These are phyloP conservation scores for Stictocephala bisonia DNA, from an alignment of 2,888 invertebrate genomes.

Conservation along the genomic window DNA sequence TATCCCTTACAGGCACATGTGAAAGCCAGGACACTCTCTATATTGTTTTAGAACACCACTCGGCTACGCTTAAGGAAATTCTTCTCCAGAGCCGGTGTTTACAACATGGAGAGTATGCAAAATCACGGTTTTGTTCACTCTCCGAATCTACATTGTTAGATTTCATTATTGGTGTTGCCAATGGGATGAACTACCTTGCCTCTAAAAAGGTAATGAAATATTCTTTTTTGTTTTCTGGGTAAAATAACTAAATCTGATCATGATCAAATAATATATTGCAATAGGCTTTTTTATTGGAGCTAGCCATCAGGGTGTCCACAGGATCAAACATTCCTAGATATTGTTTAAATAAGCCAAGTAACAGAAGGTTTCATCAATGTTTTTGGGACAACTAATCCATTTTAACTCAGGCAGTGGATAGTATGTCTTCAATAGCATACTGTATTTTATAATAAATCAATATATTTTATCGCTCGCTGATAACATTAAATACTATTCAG, in stretches of 20 bases:
- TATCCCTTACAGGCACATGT: conserved; percentile 81
- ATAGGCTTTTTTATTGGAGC: not conserved
- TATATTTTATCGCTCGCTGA: too few species aligned
- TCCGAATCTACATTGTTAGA: conserved; percentile 74
- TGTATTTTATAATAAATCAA: too few species aligned
- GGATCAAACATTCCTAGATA: not conserved
- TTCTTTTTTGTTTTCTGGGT: not conserved
- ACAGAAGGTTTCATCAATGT: too few species aligned
- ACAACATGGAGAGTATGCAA: conserved; percentile 67
- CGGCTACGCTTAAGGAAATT: conserved; percentile 76
- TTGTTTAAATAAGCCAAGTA: too few species aligned
- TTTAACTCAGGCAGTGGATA: too few species aligned
- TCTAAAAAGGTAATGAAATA: conserved; percentile 69
- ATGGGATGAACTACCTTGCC: conserved; percentile 78
- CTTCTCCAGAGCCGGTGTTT: conserved; percentile 71
- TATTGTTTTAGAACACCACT: conserved; percentile 78
- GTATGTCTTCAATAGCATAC: too few species aligned
- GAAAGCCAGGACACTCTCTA: conserved; percentile 81
- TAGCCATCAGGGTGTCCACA: not conserved
- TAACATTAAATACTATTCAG: too few species aligned
- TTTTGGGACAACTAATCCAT: too few species aligned
- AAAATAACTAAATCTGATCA: not conserved
- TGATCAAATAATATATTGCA: not conserved
- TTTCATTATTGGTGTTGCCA: conserved; percentile 74
- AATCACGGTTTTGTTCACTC: conserved; percentile 68